A percentile compares a stretch with the other conserved stretches of the same genome.
Evolutionary conservation across 2,888 invertebrate species (phyloP).

Genomic region (Melieria picta): DNA sequence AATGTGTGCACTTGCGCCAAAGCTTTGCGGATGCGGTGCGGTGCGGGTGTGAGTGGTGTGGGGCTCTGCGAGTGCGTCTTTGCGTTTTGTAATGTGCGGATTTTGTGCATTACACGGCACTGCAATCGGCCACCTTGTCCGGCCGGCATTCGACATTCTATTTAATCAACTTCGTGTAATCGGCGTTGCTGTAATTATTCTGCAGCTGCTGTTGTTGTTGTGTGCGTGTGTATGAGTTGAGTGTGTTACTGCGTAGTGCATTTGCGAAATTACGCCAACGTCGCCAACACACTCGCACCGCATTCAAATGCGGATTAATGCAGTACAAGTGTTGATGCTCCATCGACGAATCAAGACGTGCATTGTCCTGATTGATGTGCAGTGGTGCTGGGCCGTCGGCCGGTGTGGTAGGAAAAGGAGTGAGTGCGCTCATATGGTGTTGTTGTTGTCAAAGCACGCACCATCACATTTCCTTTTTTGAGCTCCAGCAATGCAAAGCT

Average conservation of each 20-base stretch:
- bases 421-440: neutral
- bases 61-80: neutral
- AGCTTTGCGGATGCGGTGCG: no score
- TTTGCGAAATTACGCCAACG: conserved; percentile 20
- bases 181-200: conserved; percentile 29
- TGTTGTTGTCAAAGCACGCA: neutral
- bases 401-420: neutral
- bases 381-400: neutral
- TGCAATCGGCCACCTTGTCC: neutral
- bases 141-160: neutral
- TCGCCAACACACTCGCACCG: conserved; percentile 2
- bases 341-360: no score
- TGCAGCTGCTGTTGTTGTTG: conserved; percentile 19
- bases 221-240: neutral
- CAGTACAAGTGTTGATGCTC: neutral
- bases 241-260: conserved; percentile 25
- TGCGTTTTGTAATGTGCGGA: conserved; percentile 12
- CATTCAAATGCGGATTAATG: conserved; percentile 21
- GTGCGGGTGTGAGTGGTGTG: no score
- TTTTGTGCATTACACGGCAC: conserved; percentile 17
- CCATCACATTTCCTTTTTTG: no score
- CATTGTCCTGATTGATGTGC: conserved; percentile 15
- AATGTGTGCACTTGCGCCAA: no score
- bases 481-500: no score
- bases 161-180: conserved; percentile 24